A percentile compares a stretch with the other conserved stretches of the same genome.
Conservation (phyloP, 2,888 invertebrate genomes). For the Habroteleia sp. region DNA sequence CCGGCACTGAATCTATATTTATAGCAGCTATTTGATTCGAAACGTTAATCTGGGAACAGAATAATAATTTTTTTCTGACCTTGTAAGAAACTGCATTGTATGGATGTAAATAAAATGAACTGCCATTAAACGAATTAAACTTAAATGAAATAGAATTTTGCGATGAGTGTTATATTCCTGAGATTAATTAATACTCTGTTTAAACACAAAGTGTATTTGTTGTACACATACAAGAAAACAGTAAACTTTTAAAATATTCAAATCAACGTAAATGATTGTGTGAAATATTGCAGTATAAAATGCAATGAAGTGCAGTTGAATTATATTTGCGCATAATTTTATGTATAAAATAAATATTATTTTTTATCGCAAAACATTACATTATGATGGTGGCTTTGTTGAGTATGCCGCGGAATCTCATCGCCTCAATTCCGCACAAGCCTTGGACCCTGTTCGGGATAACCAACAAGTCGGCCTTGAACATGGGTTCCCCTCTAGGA, state of each 20-base stretch:
- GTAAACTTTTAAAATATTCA: no score
- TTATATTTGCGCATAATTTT: conserved; percentile 14
- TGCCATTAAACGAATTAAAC: no score
- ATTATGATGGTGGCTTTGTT: conserved; percentile 58
- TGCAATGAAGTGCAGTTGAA: not conserved
- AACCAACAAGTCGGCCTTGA: conserved; percentile 78
- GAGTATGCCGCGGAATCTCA: conserved; percentile 48
- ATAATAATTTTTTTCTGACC: conserved; percentile 46
- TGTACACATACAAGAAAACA: no score
- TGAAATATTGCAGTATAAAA: no score
- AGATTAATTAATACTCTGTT: no score
- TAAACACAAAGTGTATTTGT: no score
- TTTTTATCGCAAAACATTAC: conserved; percentile 36
- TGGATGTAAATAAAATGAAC: no score
- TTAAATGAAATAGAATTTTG: no score
- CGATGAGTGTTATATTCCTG: no score
- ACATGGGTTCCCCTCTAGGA: conserved; percentile 63
- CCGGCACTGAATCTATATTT: conserved; percentile 37
- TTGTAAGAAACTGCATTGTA: no score
- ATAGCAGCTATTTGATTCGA: conserved; percentile 25
- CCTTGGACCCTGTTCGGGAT: conserved; percentile 70
- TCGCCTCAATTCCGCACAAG: conserved; percentile 45
- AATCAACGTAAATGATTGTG: no score
- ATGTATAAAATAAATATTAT: conserved; percentile 14
- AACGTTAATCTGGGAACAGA: conserved; percentile 25